Conservation (phyloP, 2,797 vertebrate species). For the Vultur gryphus region DNA sequence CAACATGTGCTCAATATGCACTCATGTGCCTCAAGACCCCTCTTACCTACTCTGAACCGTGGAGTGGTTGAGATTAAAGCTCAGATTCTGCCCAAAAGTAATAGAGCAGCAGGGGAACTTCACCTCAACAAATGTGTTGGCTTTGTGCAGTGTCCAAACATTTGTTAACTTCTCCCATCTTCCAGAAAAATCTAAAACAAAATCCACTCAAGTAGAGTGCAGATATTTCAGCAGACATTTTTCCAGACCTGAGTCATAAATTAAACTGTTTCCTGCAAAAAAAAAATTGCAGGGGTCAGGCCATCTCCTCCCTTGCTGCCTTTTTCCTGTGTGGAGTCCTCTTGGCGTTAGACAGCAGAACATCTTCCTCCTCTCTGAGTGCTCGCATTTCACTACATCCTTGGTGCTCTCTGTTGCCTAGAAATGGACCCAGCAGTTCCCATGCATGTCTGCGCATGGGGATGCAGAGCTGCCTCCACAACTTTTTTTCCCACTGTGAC, state of each 20-base stretch:
- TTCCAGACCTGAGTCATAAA: background rate
- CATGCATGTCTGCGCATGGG: rapidly evolving
- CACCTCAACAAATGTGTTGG: background rate
- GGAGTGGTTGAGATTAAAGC: background rate
- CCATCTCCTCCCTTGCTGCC: background rate
- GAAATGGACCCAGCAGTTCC: background rate
- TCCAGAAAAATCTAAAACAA: background rate
- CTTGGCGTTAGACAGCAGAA: background rate
- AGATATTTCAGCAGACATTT: background rate
- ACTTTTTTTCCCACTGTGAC: background rate
- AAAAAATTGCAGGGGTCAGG: background rate
- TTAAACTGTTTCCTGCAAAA: background rate
- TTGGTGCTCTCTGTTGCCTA: background rate
- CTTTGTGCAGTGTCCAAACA: background rate
- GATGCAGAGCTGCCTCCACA: background rate
- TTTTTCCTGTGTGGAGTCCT: background rate
- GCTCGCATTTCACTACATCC: background rate
- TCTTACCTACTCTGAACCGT: background rate
- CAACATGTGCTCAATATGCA: background rate
- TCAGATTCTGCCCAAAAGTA: background rate
- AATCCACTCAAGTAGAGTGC: background rate
- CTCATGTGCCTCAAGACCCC: background rate
- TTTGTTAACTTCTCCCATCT: background rate
- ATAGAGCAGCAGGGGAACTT: background rate
- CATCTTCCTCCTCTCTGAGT: background rate